phyloP scores from a whole-genome alignment of 2,888 invertebrate genomes.

The Rhorus exstirpatorius region DNA sequence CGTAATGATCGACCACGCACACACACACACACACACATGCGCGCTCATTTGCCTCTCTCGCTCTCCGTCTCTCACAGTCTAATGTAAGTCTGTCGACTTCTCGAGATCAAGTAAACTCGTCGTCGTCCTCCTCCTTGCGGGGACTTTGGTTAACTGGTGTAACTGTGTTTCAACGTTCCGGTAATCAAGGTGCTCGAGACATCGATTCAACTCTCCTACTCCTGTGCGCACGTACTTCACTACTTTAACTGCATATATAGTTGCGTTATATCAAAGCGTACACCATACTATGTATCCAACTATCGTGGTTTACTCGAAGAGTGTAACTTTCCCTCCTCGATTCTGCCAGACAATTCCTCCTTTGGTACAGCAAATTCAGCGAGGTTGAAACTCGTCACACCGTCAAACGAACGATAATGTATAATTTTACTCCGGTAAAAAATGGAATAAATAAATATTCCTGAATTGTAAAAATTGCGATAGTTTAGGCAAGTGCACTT shows the following conservation, averaged over 20 bases:
- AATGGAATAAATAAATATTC: too few species aligned
- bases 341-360: too few species aligned
- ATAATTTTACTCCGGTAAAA: too few species aligned
- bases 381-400: too few species aligned
- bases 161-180: conserved; percentile 76
- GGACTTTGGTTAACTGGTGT: conserved; percentile 76
- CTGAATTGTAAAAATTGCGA: too few species aligned
- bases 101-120: conserved; percentile 25
- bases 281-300: not conserved
- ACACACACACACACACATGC: not conserved
- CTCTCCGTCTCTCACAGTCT: conserved; percentile 25
- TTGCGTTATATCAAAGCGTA: conserved; percentile 2
- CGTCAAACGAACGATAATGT: too few species aligned
- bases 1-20: not conserved
- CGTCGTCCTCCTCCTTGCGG: conserved; percentile 14
- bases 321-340: not conserved
- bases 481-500: too few species aligned
- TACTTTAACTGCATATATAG: conserved; percentile 5
- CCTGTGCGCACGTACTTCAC: conserved; percentile 3
- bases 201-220: conserved; percentile 43
- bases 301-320: not conserved
- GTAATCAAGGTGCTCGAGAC: conserved; percentile 78
- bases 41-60: not conserved
- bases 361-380: too few species aligned
- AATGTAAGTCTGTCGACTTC: conserved; percentile 12